A percentile compares a stretch with the other conserved stretches of the same genome.
These are phyloP conservation scores for Selenia dentaria DNA, from an alignment of 2,888 invertebrate species.

Conservation along the genomic window DNA sequence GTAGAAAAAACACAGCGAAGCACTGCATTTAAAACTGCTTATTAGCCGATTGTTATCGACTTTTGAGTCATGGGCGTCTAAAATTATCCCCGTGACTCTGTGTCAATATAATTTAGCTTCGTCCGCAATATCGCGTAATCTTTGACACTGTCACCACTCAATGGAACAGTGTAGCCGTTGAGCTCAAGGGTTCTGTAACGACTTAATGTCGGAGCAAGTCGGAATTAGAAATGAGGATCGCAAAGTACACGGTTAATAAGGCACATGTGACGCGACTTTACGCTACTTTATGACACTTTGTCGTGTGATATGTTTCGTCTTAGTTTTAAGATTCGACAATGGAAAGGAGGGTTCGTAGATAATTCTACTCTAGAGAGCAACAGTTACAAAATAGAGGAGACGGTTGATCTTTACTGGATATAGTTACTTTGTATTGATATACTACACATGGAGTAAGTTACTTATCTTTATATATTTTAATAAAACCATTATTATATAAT, in stretches of 20 bases:
- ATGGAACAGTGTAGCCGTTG: slow-evolving; percentile 5
- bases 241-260: slow-evolving; percentile 71
- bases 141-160: slow-evolving; percentile 4
- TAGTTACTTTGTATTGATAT: too few species aligned
- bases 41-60: too few species aligned
- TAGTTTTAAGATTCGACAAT: slow-evolving; percentile 11
- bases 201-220: slow-evolving; percentile 75
- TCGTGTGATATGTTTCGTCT: slow-evolving; percentile 25
- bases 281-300: slow-evolving; percentile 49
- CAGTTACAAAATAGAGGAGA: too few species aligned
- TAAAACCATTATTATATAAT: too few species aligned
- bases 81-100: too few species aligned
- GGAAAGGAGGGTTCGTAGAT: neutral
- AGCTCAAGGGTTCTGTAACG: slow-evolving; percentile 70
- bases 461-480: too few species aligned
- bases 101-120: too few species aligned
- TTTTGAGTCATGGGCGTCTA: too few species aligned
- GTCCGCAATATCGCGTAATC: neutral
- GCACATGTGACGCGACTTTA: slow-evolving; percentile 62
- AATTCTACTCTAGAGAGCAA: neutral
- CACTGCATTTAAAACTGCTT: too few species aligned
- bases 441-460: too few species aligned
- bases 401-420: too few species aligned
- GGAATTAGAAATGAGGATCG: slow-evolving; percentile 80
- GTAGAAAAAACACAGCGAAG: too few species aligned